Base-by-base conservation (phyloP, 2,888 invertebrate species). In the Drosophila helvetica region DNA sequence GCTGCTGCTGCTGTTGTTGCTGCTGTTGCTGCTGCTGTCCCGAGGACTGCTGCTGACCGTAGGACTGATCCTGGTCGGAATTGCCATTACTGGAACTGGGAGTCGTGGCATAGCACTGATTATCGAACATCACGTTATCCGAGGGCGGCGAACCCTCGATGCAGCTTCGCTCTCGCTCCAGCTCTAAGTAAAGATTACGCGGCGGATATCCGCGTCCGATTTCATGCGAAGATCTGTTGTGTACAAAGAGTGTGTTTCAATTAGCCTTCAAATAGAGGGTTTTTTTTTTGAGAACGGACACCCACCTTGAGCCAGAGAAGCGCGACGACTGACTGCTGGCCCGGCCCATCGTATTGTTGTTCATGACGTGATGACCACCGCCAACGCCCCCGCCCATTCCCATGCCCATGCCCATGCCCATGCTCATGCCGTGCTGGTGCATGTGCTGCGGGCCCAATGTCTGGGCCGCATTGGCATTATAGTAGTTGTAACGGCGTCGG, bases 81-180 rank as follows among this genome's bases (percentile, higher is more conserved):
- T 97, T 97, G 63, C 97, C 97, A 90, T 97, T 97, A 90, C 97
- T 97, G 58, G 98, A 97, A 88, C 97, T 97, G 17, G 98, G 98
- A 45, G 98, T 98, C 48, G 98, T 98, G 38, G 98, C 98, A 93
- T 98, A 98, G 93, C 98, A 98, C 92, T 97, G 97, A 93, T 98
- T 97, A 94, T 98, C 98, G 92, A 98, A 98, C 93, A 97, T 96
- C 77, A 97, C 97, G 92, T 97, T 97, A 93, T 98, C 98, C 56
- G 98, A 98, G 4, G 98, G 97, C 59, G 98, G 98, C 1, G 97
- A 97, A 48, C 94, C 94, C 83, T 92, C 92, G 69, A 92, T 91
- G 77, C 93, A 93, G 62, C 92, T 92, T 61, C 94, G 91, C 89
- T 95, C 94, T 1, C 96, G 93, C 90, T 96, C 96, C 90, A 97